Evolutionary conservation across 2,888 invertebrate genomes (phyloP), one percentile per base, ranked within the genome.

Genomic region (Eupithecia tripunctaria): DNA sequence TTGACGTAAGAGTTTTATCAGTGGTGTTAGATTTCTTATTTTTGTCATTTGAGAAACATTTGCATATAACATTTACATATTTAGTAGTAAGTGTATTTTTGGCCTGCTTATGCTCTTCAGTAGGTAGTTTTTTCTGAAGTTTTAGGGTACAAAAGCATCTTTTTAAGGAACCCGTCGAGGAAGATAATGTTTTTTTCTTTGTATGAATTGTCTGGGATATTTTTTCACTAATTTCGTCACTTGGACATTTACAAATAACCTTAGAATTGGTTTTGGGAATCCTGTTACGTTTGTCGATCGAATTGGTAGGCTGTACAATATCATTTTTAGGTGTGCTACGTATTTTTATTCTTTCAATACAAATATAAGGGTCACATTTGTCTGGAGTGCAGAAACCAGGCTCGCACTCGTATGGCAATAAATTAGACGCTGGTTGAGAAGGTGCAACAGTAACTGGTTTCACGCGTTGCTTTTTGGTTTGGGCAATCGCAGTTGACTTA

Each of bases 351-450:
- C 71, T 76, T 27, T 76, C 71, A 15, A 75, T 62, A 51, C 82
- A 82, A 3, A 79, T 59, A 0, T 2, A 27, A 60, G 81, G 79
- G 38, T 80, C 69, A 70, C 81, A 83, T 65, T 77, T 43, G 41
- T 77, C 75, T 21, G 82, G 76, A 66, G 74, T 56, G 59, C 81
- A 82, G 69, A 73, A 74, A 21, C 68, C 62, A 25, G 72, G 76
- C 41, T 79, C 79, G 67, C 76, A 75, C 62, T 79, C 64, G 27
- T 74, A 71, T 32, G 75, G 72, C 60, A 73, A 47, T n/a, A 74
- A 72, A 36, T 47, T 68, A 67, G 66, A 18, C 25, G 1, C 41
- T 14, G 56, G 56, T 32, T 56, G 25, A 3, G 66, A 66, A 69
- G 65, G 60, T 3, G 14, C 25, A 3, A 66, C 59, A 38, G 47